These are phyloP conservation scores for Nomada goodeniana DNA, from an alignment of 2,888 invertebrate species.

Conservation along the genomic window DNA sequence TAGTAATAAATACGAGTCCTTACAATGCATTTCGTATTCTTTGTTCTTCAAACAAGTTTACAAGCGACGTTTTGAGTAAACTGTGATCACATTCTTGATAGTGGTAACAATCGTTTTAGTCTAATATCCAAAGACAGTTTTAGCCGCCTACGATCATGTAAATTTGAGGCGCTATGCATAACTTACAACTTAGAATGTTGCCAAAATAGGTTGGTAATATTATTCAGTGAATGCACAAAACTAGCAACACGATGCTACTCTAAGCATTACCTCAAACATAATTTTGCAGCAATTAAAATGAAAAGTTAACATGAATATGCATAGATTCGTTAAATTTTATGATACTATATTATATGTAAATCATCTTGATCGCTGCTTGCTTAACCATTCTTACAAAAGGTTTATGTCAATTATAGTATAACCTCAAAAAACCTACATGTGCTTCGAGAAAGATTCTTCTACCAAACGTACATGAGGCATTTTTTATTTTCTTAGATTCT, in stretches of 20 bases:
- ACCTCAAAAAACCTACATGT: too few species aligned
- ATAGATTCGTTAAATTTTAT: not conserved
- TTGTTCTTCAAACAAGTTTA: not conserved
- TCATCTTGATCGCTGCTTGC: too few species aligned
- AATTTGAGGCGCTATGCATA: not conserved
- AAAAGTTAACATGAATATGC: not conserved
- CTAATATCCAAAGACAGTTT: not conserved
- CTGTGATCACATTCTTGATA: not conserved
- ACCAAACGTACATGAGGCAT: constrained; percentile 18
- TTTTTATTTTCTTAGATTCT: constrained; percentile 7
- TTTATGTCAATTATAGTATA: not conserved
- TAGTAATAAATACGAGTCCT: too few species aligned
- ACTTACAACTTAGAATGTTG: too few species aligned
- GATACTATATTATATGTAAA: not conserved
- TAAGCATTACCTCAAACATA: not conserved
- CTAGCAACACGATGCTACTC: not conserved
- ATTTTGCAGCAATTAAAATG: not conserved
- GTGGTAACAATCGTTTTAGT: not conserved
- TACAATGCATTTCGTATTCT: not conserved
- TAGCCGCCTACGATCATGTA: not conserved
- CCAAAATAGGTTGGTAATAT: constrained; percentile 7
- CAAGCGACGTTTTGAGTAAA: too few species aligned
- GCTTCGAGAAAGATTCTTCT: constrained; percentile 11
- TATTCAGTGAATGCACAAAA: not conserved
- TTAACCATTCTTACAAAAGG: not conserved